phyloP scores from a whole-genome alignment of 1,140 invertebrate species.

The Drosophila azteca region DNA sequence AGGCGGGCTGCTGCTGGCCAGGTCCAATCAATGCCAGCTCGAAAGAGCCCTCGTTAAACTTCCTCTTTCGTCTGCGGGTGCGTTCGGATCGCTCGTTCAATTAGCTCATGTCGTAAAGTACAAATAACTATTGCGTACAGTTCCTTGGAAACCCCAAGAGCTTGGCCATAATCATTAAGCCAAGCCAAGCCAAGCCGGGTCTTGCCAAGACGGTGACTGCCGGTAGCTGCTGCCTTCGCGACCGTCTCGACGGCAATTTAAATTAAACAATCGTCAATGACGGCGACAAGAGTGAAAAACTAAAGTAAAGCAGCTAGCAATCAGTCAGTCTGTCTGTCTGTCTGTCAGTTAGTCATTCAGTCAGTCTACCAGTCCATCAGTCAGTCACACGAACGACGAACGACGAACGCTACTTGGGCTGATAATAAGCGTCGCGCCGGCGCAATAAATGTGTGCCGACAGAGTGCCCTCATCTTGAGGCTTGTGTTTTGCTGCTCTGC shows the following conservation, averaged over 20 bases:
- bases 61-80: conserved; percentile 53
- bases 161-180: conserved; percentile 39
- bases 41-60: conserved; percentile 61
- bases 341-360: conserved; percentile 26
- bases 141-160: conserved; percentile 28
- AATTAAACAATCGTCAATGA: conserved; percentile 67
- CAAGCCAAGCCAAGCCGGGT: conserved; percentile 3
- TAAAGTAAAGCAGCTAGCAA: conserved; percentile 75
- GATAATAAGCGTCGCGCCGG: conserved; percentile 79
- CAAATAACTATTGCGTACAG: conserved; percentile 77
- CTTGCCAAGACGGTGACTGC: no score
- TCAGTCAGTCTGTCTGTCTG: conserved; percentile 44
- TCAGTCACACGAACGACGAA: conserved; percentile 67
- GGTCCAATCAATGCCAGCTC: conserved; percentile 55
- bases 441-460: conserved; percentile 79
- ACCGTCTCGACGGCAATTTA: conserved; percentile 51
- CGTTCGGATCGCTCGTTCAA: conserved; percentile 52
- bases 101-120: conserved; percentile 80
- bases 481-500: conserved; percentile 45
- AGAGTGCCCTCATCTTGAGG: conserved; percentile 63
- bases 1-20: background rate
- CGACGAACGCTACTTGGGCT: conserved; percentile 61
- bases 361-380: conserved; percentile 16
- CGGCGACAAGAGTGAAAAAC: conserved; percentile 76
- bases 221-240: conserved; percentile 2